A percentile compares a stretch with the other conserved stretches of the same genome.
phyloP scores from a whole-genome alignment of 2,113 vertebrate species.

The Ciconia maguari region DNA sequence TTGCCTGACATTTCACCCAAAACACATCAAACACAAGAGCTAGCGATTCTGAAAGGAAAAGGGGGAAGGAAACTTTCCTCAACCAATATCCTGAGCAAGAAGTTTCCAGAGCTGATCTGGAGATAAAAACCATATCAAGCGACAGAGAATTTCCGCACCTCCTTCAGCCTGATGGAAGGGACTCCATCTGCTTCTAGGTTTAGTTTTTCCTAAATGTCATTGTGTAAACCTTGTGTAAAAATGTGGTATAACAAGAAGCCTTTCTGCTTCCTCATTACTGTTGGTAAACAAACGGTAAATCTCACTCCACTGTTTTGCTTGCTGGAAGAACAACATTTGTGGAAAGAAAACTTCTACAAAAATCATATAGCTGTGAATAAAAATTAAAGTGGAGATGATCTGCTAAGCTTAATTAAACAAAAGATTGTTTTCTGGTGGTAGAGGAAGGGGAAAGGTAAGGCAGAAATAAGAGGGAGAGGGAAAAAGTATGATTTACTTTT shows the following conservation, averaged over 20 bases:
- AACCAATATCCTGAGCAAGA: not conserved
- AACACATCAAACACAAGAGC: not conserved
- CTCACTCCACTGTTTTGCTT: not conserved
- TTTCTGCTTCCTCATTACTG: not conserved
- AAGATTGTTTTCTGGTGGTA: not conserved
- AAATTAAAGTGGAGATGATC: not conserved
- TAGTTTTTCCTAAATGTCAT: not conserved
- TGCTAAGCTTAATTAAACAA: not conserved
- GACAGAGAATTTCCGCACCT: not conserved
- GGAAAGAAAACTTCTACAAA: not conserved
- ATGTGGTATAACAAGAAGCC: not conserved
- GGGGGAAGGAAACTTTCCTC: not conserved
- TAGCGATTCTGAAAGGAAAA: not conserved
- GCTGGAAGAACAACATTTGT: not conserved
- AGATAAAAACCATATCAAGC: not conserved
- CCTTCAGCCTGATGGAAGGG: not conserved
- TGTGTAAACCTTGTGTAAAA: not conserved
- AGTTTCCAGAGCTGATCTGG: not conserved
- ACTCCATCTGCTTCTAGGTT: not conserved
- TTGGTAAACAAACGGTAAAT: not conserved
- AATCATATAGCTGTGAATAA: not conserved
- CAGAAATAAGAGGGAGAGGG: not conserved
- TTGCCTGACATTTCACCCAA: not conserved
- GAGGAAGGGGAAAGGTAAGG: not conserved
- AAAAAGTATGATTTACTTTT: not conserved